phyloP scores from a whole-genome alignment of 2,797 vertebrate species.

The Chelidonichthys spinosus region DNA sequence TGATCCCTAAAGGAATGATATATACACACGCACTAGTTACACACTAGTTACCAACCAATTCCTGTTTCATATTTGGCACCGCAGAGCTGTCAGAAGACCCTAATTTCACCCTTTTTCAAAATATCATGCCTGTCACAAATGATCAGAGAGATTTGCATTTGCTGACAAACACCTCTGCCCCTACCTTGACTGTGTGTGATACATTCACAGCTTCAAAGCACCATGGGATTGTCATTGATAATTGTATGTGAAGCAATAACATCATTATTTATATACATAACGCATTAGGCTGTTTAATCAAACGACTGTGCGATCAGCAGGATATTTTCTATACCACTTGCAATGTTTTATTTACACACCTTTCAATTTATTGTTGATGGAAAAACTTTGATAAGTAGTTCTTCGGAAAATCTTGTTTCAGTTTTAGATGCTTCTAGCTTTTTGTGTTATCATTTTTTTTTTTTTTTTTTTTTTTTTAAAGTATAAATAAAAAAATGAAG shows the following conservation, averaged over 20 bases:
- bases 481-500: too few species aligned
- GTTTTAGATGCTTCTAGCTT: neutral
- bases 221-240: constrained; percentile 16
- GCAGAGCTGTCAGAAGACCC: constrained; percentile 60
- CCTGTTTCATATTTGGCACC: constrained; percentile 54
- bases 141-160: constrained; percentile 67
- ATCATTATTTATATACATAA: constrained; percentile 42
- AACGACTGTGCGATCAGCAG: neutral
- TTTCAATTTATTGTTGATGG: neutral
- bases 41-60: constrained; percentile 43
- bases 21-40: neutral
- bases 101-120: constrained; percentile 71
- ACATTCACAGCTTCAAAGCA: constrained; percentile 45
- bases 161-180: constrained; percentile 62
- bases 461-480: neutral
- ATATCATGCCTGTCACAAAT: constrained; percentile 72
- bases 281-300: constrained; percentile 24
- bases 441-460: neutral
- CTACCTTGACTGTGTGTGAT: constrained; percentile 50
- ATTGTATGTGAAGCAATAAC: constrained; percentile 22
- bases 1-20: constrained; percentile 50
- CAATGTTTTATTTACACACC: constrained; percentile 5
- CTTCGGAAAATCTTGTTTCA: neutral
- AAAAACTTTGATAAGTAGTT: neutral
- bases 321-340: neutral